Conservation (phyloP, 2,797 vertebrate genomes). For the Helostoma temminkii region DNA sequence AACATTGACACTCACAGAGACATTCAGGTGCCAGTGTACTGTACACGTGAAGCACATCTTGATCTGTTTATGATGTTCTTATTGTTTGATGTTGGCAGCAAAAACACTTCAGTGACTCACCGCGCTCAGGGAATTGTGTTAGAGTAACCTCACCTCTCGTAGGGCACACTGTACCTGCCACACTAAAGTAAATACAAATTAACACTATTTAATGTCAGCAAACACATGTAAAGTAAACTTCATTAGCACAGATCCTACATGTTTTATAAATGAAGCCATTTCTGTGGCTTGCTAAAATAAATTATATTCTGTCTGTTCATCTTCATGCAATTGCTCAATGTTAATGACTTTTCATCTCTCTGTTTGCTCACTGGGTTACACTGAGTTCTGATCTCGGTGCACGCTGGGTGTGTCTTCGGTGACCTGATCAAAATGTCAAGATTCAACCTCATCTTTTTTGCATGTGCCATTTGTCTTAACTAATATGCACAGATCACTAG, state of each 20-base stretch:
- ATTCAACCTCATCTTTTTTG: conserved; percentile 7
- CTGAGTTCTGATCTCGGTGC: background rate
- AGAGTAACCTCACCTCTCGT: conserved; percentile 22
- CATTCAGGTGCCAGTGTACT: conserved; percentile 26
- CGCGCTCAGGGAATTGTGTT: conserved; percentile 13
- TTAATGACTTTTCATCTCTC: no score
- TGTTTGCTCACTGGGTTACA: background rate
- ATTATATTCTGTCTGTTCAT: no score
- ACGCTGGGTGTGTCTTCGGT: background rate
- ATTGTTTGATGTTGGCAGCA: conserved; percentile 29
- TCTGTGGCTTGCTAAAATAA: no score
- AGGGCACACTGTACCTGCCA: conserved; percentile 11
- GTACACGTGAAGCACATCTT: conserved; percentile 27
- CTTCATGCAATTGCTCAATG: no score
- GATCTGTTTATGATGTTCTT: conserved; percentile 36
- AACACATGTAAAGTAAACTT: no score
- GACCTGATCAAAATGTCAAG: conserved; percentile 32
- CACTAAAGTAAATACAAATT: no score
- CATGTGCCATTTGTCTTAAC: background rate
- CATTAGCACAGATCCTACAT: no score
- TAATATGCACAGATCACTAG: conserved; percentile 15
- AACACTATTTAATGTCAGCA: no score
- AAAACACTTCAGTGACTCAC: conserved; percentile 45
- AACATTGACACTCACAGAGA: conserved; percentile 1
- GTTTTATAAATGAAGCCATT: no score